Conservation (phyloP, 2,888 invertebrate genomes). For the Ochropleura plecta region DNA sequence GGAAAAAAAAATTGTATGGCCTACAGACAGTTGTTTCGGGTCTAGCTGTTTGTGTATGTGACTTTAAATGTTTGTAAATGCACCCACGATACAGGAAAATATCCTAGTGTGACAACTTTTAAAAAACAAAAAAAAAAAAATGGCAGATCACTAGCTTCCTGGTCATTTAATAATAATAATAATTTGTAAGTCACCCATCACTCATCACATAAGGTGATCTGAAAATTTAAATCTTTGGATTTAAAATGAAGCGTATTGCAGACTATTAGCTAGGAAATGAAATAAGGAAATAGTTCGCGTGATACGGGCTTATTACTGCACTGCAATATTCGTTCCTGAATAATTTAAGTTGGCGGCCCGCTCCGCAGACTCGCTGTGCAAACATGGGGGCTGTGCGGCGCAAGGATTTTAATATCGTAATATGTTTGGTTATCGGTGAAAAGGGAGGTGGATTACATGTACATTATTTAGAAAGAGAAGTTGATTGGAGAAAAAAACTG, state of each 20-base stretch:
- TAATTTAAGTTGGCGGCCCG: slow-evolving; percentile 62
- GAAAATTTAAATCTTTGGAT: not conserved
- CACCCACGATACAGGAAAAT: no score
- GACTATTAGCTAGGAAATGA: slow-evolving; percentile 58
- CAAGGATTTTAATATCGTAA: slow-evolving; percentile 52
- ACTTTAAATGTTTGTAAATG: no score
- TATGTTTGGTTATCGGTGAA: slow-evolving; percentile 36
- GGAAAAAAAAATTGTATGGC: no score
- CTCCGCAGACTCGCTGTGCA: slow-evolving; percentile 38
- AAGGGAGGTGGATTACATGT: slow-evolving; percentile 1
- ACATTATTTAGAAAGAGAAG: slow-evolving; percentile 29
- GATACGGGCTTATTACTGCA: slow-evolving; percentile 68
- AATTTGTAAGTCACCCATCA: not conserved
- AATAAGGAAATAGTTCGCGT: slow-evolving; percentile 70
- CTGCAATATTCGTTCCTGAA: slow-evolving; percentile 69
- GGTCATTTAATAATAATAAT: no score
- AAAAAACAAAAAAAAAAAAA: no score
- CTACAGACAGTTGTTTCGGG: no score
- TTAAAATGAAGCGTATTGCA: slow-evolving; percentile 44
- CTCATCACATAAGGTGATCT: not conserved
- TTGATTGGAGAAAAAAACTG: not conserved
- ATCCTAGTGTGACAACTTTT: no score
- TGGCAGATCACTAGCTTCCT: not conserved
- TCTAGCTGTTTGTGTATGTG: no score
- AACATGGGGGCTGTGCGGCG: slow-evolving; percentile 25